phyloP scores from a whole-genome alignment of 2,888 invertebrate genomes.

The Luperina testacea region DNA sequence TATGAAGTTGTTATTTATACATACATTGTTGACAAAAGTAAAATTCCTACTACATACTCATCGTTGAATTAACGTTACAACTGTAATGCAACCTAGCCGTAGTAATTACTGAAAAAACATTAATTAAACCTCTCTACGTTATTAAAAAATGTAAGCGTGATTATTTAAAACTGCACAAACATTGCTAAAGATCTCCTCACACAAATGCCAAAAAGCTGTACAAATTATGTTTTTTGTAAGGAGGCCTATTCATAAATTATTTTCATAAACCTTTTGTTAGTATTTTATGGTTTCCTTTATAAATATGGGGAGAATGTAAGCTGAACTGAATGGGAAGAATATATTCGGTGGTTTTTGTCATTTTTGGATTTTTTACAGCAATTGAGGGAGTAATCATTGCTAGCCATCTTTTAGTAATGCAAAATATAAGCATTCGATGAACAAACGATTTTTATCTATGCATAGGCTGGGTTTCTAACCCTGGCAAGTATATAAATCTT shows the following conservation, averaged over 20 bases:
- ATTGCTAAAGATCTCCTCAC: conserved; percentile 25
- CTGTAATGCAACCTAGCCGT: no score
- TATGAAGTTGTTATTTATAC: background rate
- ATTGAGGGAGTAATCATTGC: conserved; percentile 17
- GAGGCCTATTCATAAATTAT: conserved; percentile 53
- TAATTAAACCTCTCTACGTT: background rate
- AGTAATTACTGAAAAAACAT: background rate
- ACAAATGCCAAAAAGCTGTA: conserved; percentile 46
- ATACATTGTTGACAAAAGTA: background rate
- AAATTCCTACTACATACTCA: background rate
- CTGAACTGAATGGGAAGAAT: conserved; percentile 45
- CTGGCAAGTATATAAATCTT: background rate
- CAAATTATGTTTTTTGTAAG: conserved; percentile 31
- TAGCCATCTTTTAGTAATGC: conserved; percentile 9
- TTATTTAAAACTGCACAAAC: conserved; percentile 47
- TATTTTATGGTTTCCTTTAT: conserved; percentile 51
- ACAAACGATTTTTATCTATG: conserved; percentile 4
- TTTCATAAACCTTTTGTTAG: conserved; percentile 56
- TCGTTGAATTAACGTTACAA: background rate
- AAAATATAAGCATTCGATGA: background rate
- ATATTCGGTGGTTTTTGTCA: conserved; percentile 15
- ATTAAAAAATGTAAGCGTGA: background rate
- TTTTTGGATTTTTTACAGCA: conserved; percentile 12
- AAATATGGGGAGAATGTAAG: conserved; percentile 53
- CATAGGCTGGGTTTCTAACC: no score